Evolutionary conservation across 2,113 vertebrate genomes (phyloP), one percentile per base, ranked within the genome.

Genomic region (Hydropotes inermis): DNA sequence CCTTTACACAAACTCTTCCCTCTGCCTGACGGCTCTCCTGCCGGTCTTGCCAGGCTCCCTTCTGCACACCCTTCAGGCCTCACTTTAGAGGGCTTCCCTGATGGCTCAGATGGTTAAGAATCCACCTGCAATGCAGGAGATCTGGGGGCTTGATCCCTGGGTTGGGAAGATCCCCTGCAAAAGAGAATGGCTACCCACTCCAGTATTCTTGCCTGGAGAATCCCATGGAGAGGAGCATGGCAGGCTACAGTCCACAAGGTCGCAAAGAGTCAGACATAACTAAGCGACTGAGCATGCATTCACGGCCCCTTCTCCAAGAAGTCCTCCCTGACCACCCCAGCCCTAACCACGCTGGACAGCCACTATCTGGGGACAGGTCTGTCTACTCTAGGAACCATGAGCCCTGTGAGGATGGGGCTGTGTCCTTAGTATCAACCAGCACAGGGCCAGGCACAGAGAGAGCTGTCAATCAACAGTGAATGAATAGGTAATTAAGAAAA

Each of bases 1-100:
- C 23, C 89, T 98, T 61, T 79, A 36, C 52, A 95, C 7, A 55
- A 92, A 96, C 82, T 58, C 78, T 91, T 92, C 36, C n/a, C 84
- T 94, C 89, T 94, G 70, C 70, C 79, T 84, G 12, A 36, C 28
- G 9, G 60, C 54, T 83, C 50, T 67, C 27, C 78, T 58, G 39
- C 91, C 8, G 2, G 43, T 88, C 54, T 70, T 64, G 81, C 90
- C 58, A 19, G 13, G 8, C 45, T 89, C 30, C 1, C 45, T 45
- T 30, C 78, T 50, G 33, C 6, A 64, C 1, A n/a, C 30, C 43
- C 81, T 81, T 52, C 47, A n/a, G 33, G 79, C 67, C 30, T 67
- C 47, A 60, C 6, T 54, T 36, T 52, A 61, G 70, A 76, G 70
- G 12, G 5, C 39, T 76, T 43, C 23, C 23, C 23, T 76, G 70